Evolutionary conservation across 2,888 invertebrate genomes (phyloP), one percentile per base, ranked within the genome.

Genomic region (Stramonita haemastoma): DNA sequence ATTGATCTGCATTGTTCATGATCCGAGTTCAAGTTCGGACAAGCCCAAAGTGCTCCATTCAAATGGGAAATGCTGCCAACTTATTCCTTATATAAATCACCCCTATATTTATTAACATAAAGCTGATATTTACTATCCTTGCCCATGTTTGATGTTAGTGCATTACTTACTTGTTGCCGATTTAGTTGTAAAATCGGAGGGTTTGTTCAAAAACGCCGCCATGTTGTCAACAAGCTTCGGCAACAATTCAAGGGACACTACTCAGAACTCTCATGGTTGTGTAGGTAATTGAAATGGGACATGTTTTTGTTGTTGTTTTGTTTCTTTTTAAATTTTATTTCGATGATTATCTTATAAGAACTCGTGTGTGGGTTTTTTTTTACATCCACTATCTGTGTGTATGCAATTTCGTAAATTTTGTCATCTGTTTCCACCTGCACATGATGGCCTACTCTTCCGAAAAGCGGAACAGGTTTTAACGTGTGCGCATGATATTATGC

Each of bases 141-240:
- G 29, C 29, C 34, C 57, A 81, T 29, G 26, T 4, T 70, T 26
- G 15, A 60, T 86, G 22, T 57, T 32, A 34, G 29, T 8, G 22
- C 15, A 88, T 81, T 46, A 70, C 77, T 89, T 88, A 88, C 87
- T 57, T 56, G 29, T 86, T 17, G 86, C 19, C 36, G 57, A 81
- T 87, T 81, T 81, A 19, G 81, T 19, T n/a, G 66, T 73, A 89
- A 93, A 94, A 91, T 94, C 93, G 0, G 92, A 91, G 34, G 94
- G 94, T 90, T 92, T 91, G 90, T 92, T 94, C 92, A 94, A 93
- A 93, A 93, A 93, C 91, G 93, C 93, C 94, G 94, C 94, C 94
- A 94, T 94, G 56, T 91, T 93, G 87, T 86, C 46, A 32, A 34
- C 57, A 46, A 46, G 19, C 2, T n/a, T 26, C 34, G 34, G 84